Percentiles rank a stretch among this genome's conserved stretches.
Evolutionary conservation across 2,113 vertebrate genomes (phyloP).

Genomic region (Neopipo cinnamomea): DNA sequence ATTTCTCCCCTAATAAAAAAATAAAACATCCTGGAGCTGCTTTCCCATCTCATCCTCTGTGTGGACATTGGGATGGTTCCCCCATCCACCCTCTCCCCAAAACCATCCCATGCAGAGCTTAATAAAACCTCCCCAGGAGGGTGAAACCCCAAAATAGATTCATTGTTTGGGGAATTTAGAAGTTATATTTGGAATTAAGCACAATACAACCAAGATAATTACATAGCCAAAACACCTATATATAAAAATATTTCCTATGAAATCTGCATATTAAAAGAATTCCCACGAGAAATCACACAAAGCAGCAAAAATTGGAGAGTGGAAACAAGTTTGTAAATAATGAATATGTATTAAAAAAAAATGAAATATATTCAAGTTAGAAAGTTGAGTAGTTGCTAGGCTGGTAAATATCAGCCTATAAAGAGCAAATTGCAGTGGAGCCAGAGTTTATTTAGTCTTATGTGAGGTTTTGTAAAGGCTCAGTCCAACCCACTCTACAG

Average conservation of each 20-base stretch:
- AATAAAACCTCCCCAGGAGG: not conserved
- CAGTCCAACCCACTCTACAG: not conserved
- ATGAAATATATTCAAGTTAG: constrained; percentile 53
- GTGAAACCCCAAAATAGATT: not conserved
- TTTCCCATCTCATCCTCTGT: not conserved
- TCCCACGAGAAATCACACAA: constrained; percentile 26
- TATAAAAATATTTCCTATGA: constrained; percentile 1
- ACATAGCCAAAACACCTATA: not conserved
- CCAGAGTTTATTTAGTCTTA: constrained; percentile 32
- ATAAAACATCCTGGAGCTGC: not conserved
- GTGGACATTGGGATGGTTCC: not conserved
- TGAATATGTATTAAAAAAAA: constrained; percentile 60
- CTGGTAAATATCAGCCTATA: constrained; percentile 68
- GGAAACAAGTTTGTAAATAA: constrained; percentile 70
- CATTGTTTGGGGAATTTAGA: not conserved
- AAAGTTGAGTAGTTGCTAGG: constrained; percentile 41
- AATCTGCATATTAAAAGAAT: constrained; percentile 55
- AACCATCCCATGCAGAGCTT: not conserved
- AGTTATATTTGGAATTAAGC: constrained; percentile 61
- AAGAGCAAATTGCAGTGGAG: constrained; percentile 43
- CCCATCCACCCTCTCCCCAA: not conserved
- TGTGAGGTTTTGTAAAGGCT: not conserved
- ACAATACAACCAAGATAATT: constrained; percentile 45
- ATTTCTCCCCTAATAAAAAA: not conserved
- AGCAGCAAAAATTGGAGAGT: constrained; percentile 44